Conservation (phyloP, 1,140 invertebrate genomes). For the Marisa cornuarietis region DNA sequence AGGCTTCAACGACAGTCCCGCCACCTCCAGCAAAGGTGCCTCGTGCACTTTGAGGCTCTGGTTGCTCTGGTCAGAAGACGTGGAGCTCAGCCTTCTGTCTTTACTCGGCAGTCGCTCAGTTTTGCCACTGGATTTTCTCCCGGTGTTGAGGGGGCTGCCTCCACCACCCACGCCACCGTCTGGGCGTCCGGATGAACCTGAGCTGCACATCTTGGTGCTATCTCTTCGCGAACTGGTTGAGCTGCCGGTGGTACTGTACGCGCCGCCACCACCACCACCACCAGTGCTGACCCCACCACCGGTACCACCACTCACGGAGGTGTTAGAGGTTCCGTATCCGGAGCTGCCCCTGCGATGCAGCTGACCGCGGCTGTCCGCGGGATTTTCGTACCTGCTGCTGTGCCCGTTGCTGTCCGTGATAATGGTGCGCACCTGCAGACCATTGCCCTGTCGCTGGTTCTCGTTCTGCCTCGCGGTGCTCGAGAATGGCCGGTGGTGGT, state of each 20-base stretch:
- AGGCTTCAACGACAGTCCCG: conserved; percentile 6
- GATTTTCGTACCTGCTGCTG: conserved; percentile 15
- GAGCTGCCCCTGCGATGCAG: too few relatives aligned
- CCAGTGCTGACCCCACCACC: not conserved
- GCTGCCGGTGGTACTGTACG: not conserved
- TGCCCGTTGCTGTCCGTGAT: conserved; percentile 29
- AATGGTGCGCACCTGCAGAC: conserved; percentile 22
- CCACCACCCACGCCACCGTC: not conserved
- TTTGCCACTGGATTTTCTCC: not conserved
- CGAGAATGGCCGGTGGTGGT: not conserved
- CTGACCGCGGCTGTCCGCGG: not conserved
- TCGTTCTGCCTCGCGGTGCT: not conserved
- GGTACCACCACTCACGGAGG: too few relatives aligned
- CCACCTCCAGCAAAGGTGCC: not conserved
- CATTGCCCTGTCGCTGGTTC: not conserved
- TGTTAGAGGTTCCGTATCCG: too few relatives aligned
- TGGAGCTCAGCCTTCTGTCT: conserved; percentile 10
- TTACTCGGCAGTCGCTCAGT: not conserved
- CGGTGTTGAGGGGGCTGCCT: not conserved
- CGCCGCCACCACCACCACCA: too few relatives aligned
- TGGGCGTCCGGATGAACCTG: not conserved
- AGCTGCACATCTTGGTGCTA: not conserved
- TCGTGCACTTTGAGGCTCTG: not conserved
- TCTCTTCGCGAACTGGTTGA: too few relatives aligned
- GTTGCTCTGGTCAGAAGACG: conserved; percentile 5